Conservation (phyloP, 1,140 invertebrate species). For the Sycophila sp. region DNA sequence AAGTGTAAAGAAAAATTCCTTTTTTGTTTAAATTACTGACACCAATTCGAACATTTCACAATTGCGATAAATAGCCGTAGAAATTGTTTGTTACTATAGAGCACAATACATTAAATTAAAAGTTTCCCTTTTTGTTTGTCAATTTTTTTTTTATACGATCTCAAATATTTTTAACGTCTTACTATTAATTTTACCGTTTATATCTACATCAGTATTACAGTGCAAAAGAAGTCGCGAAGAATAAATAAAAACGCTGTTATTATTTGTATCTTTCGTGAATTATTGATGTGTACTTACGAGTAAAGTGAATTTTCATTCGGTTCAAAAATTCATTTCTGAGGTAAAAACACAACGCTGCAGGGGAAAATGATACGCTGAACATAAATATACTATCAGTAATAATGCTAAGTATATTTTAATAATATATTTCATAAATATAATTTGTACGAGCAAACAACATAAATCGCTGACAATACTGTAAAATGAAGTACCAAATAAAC, state of each 20-base stretch:
- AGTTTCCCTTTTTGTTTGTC: constrained; percentile 4
- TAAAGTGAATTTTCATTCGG: too few relatives aligned
- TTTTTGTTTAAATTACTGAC: too few relatives aligned
- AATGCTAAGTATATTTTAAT: not conserved
- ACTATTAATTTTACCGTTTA: not conserved
- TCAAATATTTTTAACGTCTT: constrained; percentile 4
- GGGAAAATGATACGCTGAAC: constrained; percentile 39
- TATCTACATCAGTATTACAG: not conserved
- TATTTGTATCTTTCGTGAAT: too few relatives aligned
- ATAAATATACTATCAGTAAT: constrained; percentile 2
- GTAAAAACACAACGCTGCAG: not conserved
- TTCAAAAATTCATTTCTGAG: too few relatives aligned
- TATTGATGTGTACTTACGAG: too few relatives aligned
- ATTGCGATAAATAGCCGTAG: too few relatives aligned
- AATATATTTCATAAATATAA: constrained; percentile 11
- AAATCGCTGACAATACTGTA: constrained; percentile 12
- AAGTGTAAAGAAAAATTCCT: too few relatives aligned
- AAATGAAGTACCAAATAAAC: not conserved
- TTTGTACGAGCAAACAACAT: constrained; percentile 29
- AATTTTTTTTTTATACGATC: not conserved
- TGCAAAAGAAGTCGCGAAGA: not conserved
- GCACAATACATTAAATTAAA: not conserved
- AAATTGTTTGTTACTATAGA: too few relatives aligned
- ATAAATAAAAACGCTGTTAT: too few relatives aligned
- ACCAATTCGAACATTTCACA: too few relatives aligned